These are phyloP conservation scores for Glyptemys insculpta DNA, from an alignment of 2,797 vertebrate genomes.

Conservation along the genomic window DNA sequence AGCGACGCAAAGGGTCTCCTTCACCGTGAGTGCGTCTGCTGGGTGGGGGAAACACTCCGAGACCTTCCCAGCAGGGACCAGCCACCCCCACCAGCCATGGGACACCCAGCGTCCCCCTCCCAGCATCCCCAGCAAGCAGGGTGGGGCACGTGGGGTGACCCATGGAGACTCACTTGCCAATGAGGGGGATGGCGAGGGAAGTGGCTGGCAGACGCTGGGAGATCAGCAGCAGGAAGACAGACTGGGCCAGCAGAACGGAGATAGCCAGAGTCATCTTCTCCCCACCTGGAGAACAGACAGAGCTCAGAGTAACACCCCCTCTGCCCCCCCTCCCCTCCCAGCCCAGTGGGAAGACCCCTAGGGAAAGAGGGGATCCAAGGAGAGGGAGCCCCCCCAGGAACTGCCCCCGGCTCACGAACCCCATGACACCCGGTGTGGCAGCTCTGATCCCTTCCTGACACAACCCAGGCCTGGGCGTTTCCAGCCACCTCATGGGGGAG, in stretches of 20 bases:
- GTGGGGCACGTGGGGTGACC: fast-evolving
- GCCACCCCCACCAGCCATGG: neutral
- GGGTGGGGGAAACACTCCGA: neutral
- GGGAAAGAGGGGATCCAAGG: too few species aligned
- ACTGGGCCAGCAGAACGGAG: constrained; percentile 95
- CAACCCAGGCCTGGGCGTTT: neutral
- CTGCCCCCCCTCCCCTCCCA: too few species aligned
- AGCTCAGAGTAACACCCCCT: neutral
- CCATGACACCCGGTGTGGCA: too few species aligned
- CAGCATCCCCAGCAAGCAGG: neutral
- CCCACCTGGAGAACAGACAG: constrained; percentile 84
- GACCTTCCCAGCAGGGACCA: neutral
- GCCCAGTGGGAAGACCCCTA: neutral
- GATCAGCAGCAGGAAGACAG: constrained; percentile 96
- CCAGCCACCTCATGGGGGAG: neutral
- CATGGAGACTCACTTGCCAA: constrained; percentile 90
- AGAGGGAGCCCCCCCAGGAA: neutral
- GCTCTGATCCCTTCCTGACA: neutral
- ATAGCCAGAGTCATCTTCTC: constrained; percentile 98
- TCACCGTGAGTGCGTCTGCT: neutral
- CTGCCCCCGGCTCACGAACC: too few species aligned
- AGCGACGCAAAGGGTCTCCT: neutral
- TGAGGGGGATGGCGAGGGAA: constrained; percentile 92
- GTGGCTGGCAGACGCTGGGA: constrained; percentile 95
- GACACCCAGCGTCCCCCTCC: fast-evolving